These are phyloP conservation scores for Cantharis nigra DNA, from an alignment of 2,888 invertebrate genomes.

Conservation along the genomic window DNA sequence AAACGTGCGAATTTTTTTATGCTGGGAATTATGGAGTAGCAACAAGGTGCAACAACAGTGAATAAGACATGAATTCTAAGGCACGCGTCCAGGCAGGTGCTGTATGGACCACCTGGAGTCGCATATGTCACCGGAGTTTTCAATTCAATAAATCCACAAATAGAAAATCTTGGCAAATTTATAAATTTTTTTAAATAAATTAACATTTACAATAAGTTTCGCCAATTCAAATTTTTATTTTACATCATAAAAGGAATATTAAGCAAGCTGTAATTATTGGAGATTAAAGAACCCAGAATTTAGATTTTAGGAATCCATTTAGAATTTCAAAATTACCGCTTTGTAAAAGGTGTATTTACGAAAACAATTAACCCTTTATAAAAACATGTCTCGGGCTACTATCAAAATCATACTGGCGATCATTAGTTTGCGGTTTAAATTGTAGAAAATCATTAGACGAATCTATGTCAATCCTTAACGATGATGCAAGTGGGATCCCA, in stretches of 20 bases:
- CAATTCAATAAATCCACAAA: conserved; percentile 31
- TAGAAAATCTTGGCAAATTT: not conserved
- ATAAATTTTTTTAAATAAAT: not conserved
- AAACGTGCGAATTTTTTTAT: conserved; percentile 24
- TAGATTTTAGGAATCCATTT: not conserved
- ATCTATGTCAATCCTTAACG: not conserved
- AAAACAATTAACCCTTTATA: not conserved
- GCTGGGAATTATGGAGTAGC: conserved; percentile 17
- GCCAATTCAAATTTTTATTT: not conserved
- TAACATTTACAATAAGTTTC: not conserved
- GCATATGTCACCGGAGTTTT: conserved; percentile 37
- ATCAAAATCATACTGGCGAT: not conserved
- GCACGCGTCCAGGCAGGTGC: conserved; percentile 42
- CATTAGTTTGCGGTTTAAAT: not conserved
- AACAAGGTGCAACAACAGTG: conserved; percentile 19
- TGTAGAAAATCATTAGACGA: not conserved
- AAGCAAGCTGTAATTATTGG: not conserved
- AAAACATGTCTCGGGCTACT: not conserved
- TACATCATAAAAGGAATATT: not conserved
- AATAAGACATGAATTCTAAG: conserved; percentile 28
- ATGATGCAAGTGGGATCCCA: not conserved
- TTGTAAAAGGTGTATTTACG: not conserved
- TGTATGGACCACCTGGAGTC: conserved; percentile 39
- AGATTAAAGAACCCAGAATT: not conserved
- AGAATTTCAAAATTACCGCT: not conserved